Conservation (phyloP, 2,888 invertebrate species). For the Trileptium ribeirensis region DNA sequence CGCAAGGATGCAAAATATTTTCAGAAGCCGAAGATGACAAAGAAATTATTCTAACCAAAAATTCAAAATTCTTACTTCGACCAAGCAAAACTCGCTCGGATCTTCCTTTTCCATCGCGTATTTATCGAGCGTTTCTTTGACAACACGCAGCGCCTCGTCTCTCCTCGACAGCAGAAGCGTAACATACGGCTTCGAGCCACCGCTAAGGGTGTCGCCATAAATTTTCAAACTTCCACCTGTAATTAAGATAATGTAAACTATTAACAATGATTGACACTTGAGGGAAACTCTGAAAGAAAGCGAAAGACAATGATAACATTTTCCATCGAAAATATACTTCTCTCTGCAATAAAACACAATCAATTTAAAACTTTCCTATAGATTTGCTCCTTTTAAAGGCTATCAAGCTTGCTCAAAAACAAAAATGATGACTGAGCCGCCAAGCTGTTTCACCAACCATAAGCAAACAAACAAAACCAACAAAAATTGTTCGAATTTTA, state of each 20-base stretch:
- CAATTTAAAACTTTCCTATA: no score
- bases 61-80: slow-evolving; percentile 64
- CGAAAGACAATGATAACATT: slow-evolving; percentile 18
- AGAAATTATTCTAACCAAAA: no score
- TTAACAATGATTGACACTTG: neutral
- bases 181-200: slow-evolving; percentile 89
- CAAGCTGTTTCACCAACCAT: no score
- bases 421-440: no score
- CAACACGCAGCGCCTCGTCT: slow-evolving; percentile 83
- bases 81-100: slow-evolving; percentile 81
- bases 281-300: neutral
- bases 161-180: slow-evolving; percentile 84
- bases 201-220: slow-evolving; percentile 89
- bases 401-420: no score
- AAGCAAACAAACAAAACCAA: no score
- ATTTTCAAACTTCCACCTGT: slow-evolving; percentile 62
- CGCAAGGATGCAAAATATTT: no score
- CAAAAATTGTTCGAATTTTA: no score
- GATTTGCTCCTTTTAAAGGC: no score
- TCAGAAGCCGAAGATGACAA: no score
- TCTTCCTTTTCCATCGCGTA: slow-evolving; percentile 86
- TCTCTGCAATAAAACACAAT: no score
- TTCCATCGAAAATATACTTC: no score
- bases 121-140: slow-evolving; percentile 91
- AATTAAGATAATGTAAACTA: neutral